Evolutionary conservation across 2,888 invertebrate species (phyloP), one percentile per base, ranked within the genome.

Genomic region (Aplocera efformata): DNA sequence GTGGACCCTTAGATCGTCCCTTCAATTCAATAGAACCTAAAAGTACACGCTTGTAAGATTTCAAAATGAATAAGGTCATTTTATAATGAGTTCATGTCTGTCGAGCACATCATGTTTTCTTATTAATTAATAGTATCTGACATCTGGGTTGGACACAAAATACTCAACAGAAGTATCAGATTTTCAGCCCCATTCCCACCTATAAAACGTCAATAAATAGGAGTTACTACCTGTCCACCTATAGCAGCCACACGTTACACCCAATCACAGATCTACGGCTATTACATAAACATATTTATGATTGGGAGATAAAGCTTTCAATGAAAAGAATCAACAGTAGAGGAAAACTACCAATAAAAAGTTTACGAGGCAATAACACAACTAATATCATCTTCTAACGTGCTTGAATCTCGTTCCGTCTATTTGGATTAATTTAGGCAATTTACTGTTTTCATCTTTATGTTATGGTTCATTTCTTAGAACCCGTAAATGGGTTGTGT

Each of bases 361-460:
- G 20, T 54, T 59, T 48, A 57, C 49, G 52, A 53, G 48, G 44
- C 38, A 34, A 41, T 47, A 50, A 63, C 46, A 24, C 32, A 23
- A 41, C 60, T 59, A 59, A 59, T 58, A 53, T 66, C 57, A 56
- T 60, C 56, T 62, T 60, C 58, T 58, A 63, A 37, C 43, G 46
- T 31, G 30, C 48, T 51, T 42, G 48, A 50, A 63, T 67, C 67
- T 63, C 70, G 67, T 60, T 66, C 61, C 61, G 66, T 69, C 70
- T 68, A 68, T 60, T 67, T 66, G 67, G 70, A 75, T 79, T 77
- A 77, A 79, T 79, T 79, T 75, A 75, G 24, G 20, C 9, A 23
- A 44, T 37, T 26, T 41, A 34, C 23, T 11, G 31, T 34, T 43
- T 20, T 34, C 17, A 40, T 33, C 23, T 36, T 10, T 9, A 10